Evolutionary conservation across 2,797 vertebrate genomes (phyloP).

Genomic region (Moxostoma hubbsi): DNA sequence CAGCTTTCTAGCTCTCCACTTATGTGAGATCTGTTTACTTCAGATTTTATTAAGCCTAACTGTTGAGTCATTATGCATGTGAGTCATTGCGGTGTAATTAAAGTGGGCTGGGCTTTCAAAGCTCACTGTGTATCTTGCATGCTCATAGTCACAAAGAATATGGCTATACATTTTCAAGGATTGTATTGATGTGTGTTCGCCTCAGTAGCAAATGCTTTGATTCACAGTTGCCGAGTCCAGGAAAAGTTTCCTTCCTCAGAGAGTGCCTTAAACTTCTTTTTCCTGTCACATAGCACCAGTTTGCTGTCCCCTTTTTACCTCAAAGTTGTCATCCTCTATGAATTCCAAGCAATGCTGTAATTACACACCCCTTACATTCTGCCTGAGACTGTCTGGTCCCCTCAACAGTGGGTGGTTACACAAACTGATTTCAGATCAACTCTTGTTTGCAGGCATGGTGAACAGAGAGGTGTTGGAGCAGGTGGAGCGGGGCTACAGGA

Average conservation of each 20-base stretch:
- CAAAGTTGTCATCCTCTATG: constrained; percentile 7
- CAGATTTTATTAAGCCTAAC: background rate
- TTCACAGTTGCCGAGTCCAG: background rate
- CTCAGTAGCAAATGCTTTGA: background rate
- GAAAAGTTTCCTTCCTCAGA: background rate
- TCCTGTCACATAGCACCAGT: background rate
- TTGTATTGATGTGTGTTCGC: background rate
- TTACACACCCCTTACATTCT: no score
- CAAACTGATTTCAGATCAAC: background rate
- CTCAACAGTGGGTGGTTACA: constrained; percentile 1
- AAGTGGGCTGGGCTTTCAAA: background rate
- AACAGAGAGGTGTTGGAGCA: constrained; percentile 97
- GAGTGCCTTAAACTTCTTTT: constrained; percentile 7
- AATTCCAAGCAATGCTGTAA: background rate
- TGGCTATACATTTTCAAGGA: background rate
- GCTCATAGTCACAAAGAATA: background rate
- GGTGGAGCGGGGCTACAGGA: constrained; percentile 95
- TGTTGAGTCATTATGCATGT: constrained; percentile 17
- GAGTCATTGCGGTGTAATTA: background rate
- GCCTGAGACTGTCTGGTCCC: background rate
- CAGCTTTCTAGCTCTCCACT: constrained; percentile 9
- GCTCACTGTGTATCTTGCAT: background rate
- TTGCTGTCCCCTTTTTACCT: constrained; percentile 2
- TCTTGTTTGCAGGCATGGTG: constrained; percentile 86
- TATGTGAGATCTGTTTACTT: constrained; percentile 8